phyloP scores from a whole-genome alignment of 2,888 invertebrate species.

The Lagria hirta region DNA sequence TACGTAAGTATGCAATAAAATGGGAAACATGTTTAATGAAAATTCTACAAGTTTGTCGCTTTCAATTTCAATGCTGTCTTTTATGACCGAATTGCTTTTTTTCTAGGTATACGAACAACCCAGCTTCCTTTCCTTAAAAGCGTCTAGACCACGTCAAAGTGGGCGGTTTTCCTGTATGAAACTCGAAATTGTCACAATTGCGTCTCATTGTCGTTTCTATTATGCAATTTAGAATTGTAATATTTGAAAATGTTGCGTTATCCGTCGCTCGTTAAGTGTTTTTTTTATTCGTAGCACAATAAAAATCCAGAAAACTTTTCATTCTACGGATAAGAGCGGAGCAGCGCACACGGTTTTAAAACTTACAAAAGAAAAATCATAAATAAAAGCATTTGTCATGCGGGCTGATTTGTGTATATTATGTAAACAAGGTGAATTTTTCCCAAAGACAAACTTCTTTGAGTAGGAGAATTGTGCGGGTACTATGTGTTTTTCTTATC shows the following conservation, averaged over 20 bases:
- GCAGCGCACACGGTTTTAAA: too few relatives aligned
- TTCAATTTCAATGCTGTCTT: too few relatives aligned
- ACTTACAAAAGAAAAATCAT: slow-evolving; percentile 35
- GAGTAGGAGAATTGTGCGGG: slow-evolving; percentile 27
- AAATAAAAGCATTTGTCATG: slow-evolving; percentile 40
- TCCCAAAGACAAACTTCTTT: slow-evolving; percentile 29
- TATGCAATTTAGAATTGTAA: slow-evolving; percentile 35
- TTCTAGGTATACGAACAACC: too few relatives aligned
- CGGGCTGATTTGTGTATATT: slow-evolving; percentile 37
- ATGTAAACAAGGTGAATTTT: slow-evolving; percentile 36
- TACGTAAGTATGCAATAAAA: too few relatives aligned
- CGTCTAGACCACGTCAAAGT: slow-evolving; percentile 2
- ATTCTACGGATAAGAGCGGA: too few relatives aligned
- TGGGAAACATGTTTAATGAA: too few relatives aligned
- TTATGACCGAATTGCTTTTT: too few relatives aligned
- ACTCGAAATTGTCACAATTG: slow-evolving; percentile 31
- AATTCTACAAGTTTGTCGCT: too few relatives aligned
- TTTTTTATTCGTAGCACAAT: too few relatives aligned
- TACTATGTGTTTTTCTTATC: slow-evolving; percentile 27
- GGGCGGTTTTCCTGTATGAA: slow-evolving; percentile 22
- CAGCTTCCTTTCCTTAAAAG: too few relatives aligned
- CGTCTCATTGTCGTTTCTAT: slow-evolving; percentile 35
- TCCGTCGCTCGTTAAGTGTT: too few relatives aligned
- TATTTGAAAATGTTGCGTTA: slow-evolving; percentile 29
- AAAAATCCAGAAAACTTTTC: too few relatives aligned